A percentile compares a stretch with the other conserved stretches of the same genome.
phyloP scores from a whole-genome alignment of 2,888 invertebrate species.

The Melolontha melolontha region DNA sequence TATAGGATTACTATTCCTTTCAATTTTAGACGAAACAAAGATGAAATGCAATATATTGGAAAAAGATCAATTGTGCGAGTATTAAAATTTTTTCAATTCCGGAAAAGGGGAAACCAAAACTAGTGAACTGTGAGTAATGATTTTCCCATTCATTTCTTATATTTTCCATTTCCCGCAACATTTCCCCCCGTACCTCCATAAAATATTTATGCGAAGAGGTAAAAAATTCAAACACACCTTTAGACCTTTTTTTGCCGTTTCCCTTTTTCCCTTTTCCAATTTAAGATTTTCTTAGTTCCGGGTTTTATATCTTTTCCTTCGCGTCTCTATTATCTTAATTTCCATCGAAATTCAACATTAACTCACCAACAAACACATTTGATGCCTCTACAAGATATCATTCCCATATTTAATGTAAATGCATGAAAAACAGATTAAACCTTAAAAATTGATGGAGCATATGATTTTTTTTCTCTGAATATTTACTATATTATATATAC shows the following conservation, averaged over 20 bases:
- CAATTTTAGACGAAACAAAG: too few relatives aligned
- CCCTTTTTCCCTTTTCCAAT: neutral
- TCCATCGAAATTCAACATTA: conserved; percentile 12
- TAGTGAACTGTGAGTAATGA: conserved; percentile 18
- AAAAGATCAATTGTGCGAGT: neutral
- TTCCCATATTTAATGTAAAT: neutral
- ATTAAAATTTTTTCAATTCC: neutral
- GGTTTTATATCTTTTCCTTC: neutral
- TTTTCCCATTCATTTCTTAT: conserved; percentile 19
- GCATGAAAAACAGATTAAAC: neutral
- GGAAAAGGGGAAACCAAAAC: neutral
- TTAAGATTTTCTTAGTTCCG: neutral
- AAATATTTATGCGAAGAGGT: conserved; percentile 22
- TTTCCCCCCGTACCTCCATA: conserved; percentile 1
- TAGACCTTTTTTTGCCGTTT: neutral
- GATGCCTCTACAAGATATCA: neutral
- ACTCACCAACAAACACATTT: neutral
- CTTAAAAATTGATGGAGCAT: neutral
- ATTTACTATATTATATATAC: neutral
- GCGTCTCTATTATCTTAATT: neutral
- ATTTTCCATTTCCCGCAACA: conserved; percentile 10
- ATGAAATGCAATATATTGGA: neutral
- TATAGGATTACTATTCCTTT: too few relatives aligned
- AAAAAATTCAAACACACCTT: conserved; percentile 27
- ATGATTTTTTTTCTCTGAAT: neutral